Conservation (phyloP, 2,888 invertebrate genomes). For the Heliconius sara region DNA sequence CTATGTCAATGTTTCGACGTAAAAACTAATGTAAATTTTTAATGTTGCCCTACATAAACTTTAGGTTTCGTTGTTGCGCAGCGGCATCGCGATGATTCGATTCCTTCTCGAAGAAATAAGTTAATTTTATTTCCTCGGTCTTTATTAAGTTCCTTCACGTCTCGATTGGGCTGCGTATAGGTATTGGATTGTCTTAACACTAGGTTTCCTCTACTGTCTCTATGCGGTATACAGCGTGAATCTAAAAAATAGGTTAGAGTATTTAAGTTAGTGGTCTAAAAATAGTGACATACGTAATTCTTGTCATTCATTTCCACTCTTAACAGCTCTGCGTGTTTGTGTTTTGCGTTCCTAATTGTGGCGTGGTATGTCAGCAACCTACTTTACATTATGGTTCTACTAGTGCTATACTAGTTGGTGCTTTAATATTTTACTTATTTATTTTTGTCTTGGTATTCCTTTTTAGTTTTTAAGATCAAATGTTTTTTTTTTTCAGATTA, state of each 20-base stretch:
- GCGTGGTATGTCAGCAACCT: not conserved
- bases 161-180: not conserved
- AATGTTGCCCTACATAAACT: not conserved
- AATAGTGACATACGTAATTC: slow-evolving; percentile 36
- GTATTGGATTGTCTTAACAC: not conserved
- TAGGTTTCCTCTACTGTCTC: not conserved
- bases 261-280: slow-evolving; percentile 15
- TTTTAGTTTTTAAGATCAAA: too few species aligned
- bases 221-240: not conserved
- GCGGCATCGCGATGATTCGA: not conserved
- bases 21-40: not conserved
- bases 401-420: not conserved
- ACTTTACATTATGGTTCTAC: slow-evolving; percentile 7
- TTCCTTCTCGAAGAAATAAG: not conserved
- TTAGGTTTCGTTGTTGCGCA: not conserved
- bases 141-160: not conserved
- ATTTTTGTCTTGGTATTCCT: too few species aligned
- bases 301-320: slow-evolving; percentile 35
- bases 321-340: slow-evolving; percentile 11
- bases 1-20: not conserved
- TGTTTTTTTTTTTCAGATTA: too few species aligned
- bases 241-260: not conserved
- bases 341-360: not conserved
- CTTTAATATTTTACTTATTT: not conserved
- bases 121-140: not conserved